Base-by-base conservation (phyloP, 2,888 invertebrate genomes). In the Steinernema carpocapsae region DNA sequence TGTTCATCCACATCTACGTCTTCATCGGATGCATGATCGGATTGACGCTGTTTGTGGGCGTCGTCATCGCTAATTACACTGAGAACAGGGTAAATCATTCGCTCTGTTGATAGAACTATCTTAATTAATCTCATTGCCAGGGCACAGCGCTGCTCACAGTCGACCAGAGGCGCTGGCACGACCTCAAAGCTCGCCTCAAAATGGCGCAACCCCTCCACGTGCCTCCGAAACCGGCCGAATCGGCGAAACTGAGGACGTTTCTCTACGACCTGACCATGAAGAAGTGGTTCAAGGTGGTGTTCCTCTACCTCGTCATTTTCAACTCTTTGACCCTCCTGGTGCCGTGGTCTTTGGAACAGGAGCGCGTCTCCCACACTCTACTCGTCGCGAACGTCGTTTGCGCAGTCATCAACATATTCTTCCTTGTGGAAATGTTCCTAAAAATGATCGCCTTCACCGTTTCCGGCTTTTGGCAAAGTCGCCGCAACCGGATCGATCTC, bases 1-100 rank as follows among this genome's bases (percentile, higher is more conserved):
- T 99, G 82, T 99, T 97, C 89, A 97, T 99, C 81, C 99, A 99
- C 88, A 93, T 99, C 76, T 99, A 97, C 88, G 99, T 99, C 83
- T 99, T 99, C 89, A 91, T 99, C 89, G 99, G 99, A 48, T 99
- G 97, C 88, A 97, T 99, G 97, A 99, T 99, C 88, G 99, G 99
- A 1, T 90, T 99, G 75, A 99, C 99, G 0, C 89, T 99, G 77
- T 99, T 99, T 89, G 99, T 99, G 24, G 99, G 99, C 85, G 99
- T 99, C 0, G 99, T 99, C 45, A 99, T 99, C 89, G 99, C 99
- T 0, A 99, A 99, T 90, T 99, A 99, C 89, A 97, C 97, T 0
- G 97, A 99, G 89, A 99, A 99, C 89, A 96, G 97, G 88, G 90
- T 90, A 80, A 80, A 74, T 17, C 17, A n/a, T n/a, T n/a, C n/a